A percentile compares a stretch with the other conserved stretches of the same genome.
Conservation (phyloP, 1,140 invertebrate species). For the Coelopa frigida region DNA sequence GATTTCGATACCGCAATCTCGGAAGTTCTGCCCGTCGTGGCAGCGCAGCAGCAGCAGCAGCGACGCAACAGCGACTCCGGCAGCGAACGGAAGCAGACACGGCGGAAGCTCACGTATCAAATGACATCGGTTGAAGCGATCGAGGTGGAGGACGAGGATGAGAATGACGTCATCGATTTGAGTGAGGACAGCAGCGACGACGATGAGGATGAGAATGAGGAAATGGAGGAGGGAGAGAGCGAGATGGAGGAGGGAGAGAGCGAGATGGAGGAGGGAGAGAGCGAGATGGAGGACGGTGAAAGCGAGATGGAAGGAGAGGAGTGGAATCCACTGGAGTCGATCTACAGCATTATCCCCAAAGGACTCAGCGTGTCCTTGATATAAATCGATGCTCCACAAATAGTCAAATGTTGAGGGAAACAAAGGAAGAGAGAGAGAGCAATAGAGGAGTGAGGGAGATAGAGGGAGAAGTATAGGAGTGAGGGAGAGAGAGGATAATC, state of each 20-base stretch:
- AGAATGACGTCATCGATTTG: background rate
- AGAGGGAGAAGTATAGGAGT: too few species aligned
- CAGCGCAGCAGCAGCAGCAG: background rate
- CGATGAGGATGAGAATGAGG: background rate
- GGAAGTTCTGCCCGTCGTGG: conserved; percentile 30
- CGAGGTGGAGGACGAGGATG: conserved; percentile 1
- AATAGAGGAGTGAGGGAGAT: too few species aligned
- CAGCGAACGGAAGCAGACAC: background rate
- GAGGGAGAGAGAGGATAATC: too few species aligned
- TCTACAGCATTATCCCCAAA: too few species aligned
- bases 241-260: background rate
- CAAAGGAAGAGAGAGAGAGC: too few species aligned
- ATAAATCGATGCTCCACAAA: too few species aligned
- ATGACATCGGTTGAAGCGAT: conserved; percentile 7
- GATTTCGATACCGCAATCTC: conserved; percentile 38
- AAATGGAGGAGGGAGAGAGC: background rate
- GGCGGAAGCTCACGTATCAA: conserved; percentile 8
- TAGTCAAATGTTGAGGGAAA: too few species aligned
- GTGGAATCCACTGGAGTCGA: background rate
- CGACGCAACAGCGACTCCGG: background rate
- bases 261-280: background rate
- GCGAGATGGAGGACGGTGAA: background rate
- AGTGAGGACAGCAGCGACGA: background rate
- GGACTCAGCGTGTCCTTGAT: too few species aligned
- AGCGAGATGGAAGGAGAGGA: background rate